Conservation (phyloP, 2,888 invertebrate genomes). For the Clistopyga incitator region DNA sequence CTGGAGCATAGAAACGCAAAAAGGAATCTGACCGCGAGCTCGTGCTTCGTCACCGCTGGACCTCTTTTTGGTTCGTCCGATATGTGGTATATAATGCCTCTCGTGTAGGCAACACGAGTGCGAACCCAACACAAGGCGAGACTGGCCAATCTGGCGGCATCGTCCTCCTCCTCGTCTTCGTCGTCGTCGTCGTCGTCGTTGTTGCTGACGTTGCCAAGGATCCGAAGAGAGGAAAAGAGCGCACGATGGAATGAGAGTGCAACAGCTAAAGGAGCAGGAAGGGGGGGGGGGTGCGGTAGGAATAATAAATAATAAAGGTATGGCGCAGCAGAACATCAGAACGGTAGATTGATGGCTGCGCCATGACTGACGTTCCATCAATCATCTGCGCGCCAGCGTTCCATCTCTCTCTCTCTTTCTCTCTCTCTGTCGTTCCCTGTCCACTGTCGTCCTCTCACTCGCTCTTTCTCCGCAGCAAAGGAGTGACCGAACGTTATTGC, state of each 20-base stretch:
- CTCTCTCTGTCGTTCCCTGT: conserved; percentile 33
- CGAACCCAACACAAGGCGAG: background rate
- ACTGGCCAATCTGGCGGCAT: conserved; percentile 35
- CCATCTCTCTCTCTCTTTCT: conserved; percentile 18
- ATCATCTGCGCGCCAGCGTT: conserved; percentile 77
- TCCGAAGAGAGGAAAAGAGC: conserved; percentile 45
- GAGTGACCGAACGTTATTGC: conserved; percentile 65
- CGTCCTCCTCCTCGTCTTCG: too few relatives aligned
- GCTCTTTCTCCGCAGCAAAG: conserved; percentile 56
- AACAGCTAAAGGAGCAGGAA: conserved; percentile 36
- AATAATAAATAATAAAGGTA: conserved; percentile 82
- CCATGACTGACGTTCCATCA: conserved; percentile 84
- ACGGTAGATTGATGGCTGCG: conserved; percentile 82
- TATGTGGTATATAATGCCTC: conserved; percentile 43
- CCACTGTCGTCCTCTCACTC: conserved; percentile 21
- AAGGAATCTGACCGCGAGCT: conserved; percentile 45
- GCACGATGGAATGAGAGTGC: conserved; percentile 60
- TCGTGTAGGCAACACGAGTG: conserved; percentile 18
- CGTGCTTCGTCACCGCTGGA: conserved; percentile 78
- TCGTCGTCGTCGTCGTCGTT: conserved; percentile 32
- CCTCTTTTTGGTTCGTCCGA: conserved; percentile 73
- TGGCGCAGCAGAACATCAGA: conserved; percentile 66
- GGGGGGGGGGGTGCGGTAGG: conserved; percentile 70
- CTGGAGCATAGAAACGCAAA: conserved; percentile 52
- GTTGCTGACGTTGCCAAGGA: conserved; percentile 38